Evolutionary conservation across 2,797 vertebrate species (phyloP).

Genomic region (Hypotaenidia okinawae): DNA sequence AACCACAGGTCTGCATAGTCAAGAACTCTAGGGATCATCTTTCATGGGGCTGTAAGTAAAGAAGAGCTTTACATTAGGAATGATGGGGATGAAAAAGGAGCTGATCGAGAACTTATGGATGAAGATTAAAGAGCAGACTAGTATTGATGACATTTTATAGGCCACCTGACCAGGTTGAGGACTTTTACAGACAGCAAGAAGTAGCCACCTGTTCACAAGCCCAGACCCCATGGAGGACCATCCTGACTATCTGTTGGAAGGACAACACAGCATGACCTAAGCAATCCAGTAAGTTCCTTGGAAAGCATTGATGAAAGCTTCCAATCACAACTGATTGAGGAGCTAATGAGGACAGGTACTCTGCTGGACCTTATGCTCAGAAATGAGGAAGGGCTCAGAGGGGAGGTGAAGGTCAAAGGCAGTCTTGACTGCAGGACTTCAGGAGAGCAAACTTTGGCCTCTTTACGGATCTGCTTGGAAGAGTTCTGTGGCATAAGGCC

Average conservation of each 20-base stretch:
- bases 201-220: not conserved
- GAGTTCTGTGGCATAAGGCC: not conserved
- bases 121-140: not conserved
- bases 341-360: not conserved
- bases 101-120: not conserved
- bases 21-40: not conserved
- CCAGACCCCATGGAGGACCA: accelerated
- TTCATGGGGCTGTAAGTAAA: not conserved
- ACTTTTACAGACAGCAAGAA: not conserved
- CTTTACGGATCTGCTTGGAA: not conserved
- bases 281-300: not conserved
- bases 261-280: not conserved
- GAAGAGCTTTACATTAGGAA: not conserved
- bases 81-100: not conserved
- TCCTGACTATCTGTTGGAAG: not conserved
- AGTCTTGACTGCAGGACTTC: not conserved
- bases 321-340: not conserved
- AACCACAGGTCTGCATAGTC: not conserved
- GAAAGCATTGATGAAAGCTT: not conserved
- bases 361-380: not conserved
- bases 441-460: not conserved
- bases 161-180: not conserved
- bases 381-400: not conserved
- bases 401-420: not conserved
- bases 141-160: not conserved